Conservation (phyloP, 2,113 vertebrate genomes). For the Vanacampus margaritifer region DNA sequence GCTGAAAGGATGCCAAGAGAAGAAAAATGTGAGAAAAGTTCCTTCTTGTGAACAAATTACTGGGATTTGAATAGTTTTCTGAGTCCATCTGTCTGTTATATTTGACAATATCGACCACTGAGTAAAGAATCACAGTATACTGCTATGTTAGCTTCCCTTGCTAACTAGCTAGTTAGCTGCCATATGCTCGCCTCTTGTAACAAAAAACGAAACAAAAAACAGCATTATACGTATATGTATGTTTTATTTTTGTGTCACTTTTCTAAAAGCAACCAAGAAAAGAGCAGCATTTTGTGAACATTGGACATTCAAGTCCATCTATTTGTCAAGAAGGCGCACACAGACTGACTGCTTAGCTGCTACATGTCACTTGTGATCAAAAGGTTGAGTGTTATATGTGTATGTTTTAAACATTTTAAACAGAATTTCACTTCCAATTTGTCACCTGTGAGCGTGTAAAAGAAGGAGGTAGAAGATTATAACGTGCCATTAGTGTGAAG, state of each 20-base stretch:
- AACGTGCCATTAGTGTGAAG: slow-evolving; percentile 20
- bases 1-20: no score
- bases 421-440: not conserved
- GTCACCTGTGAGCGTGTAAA: not conserved
- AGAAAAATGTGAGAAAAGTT: no score
- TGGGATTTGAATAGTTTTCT: no score
- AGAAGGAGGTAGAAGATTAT: slow-evolving; percentile 6
- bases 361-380: not conserved
- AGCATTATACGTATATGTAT: not conserved
- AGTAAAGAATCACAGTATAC: not conserved
- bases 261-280: not conserved
- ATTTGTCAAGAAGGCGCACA: not conserved
- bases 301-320: not conserved
- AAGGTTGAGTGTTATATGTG: not conserved
- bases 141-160: not conserved
- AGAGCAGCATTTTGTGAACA: not conserved
- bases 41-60: no score
- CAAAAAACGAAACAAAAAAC: not conserved
- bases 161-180: not conserved
- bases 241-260: slow-evolving; percentile 2
- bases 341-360: not conserved
- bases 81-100: no score
- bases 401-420: not conserved
- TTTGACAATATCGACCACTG: no score
- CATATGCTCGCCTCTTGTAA: not conserved